Base-by-base conservation (phyloP, 2,888 invertebrate species). In the Drosophila greeni region DNA sequence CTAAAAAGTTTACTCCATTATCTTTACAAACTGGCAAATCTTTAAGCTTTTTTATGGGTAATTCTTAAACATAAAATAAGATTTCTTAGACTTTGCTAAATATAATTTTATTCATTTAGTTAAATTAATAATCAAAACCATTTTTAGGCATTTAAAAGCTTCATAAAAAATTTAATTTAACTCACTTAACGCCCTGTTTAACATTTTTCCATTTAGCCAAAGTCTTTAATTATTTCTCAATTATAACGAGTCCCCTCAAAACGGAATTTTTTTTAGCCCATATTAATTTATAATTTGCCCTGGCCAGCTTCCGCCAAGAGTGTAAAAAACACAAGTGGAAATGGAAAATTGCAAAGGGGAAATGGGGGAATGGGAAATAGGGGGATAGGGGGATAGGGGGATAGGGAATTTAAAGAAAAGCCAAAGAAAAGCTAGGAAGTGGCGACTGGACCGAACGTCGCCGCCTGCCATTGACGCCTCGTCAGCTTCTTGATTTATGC, bases 401-500 rank as follows among this genome's bases (percentile, higher is more conserved):
- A 24, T 1, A 24, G 8, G 24, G 8, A 8, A 8, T 8, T n/a
- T n/a, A n/a, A 24, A 8, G 7, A 2, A 16, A 59, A 59, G 18
- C 24, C 34, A 59, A 59, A 43, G 40, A 58, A 59, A 57, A 23
- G 36, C 33, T 42, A 48, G 48, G n/a, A 54, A 65, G 64, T 64
- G 80, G 75, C 75, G 72, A 72, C 77, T 56, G 54, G 64, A 54
- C 52, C 56, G 75, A 64, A 62, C 57, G 69, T 47, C 66, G 56
- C 47, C 67, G 42, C 56, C 65, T 82, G 82, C 58, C 76, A 66
- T 68, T 76, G 79, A 82, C 79, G 82, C 70, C 75, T 75, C 70
- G 75, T 81, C 82, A 75, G 65, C 66, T 60, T 68, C 76, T 76
- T 82, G 82, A 76, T 82, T 79, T 79, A 82, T 76, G 68, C 57